phyloP scores from a whole-genome alignment of 2,797 vertebrate genomes.

The Psittacula echo region DNA sequence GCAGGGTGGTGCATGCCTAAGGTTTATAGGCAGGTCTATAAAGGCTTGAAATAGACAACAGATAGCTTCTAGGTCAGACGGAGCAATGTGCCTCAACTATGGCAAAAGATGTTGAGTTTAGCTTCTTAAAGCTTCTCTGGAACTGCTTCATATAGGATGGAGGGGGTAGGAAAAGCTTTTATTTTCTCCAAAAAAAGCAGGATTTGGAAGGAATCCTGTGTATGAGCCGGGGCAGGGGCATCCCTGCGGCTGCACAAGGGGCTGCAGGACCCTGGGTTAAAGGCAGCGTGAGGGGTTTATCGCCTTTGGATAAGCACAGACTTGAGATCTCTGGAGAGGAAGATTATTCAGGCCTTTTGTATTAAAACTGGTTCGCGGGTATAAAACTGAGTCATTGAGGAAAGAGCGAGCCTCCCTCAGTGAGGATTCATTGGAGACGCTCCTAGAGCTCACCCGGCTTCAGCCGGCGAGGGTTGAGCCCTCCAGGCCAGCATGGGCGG shows the following conservation, averaged over 20 bases:
- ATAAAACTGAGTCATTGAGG: background rate
- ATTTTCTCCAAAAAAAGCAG: background rate
- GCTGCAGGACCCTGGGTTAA: background rate
- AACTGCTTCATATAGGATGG: background rate
- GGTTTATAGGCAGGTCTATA: background rate
- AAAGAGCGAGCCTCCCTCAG: too few relatives aligned
- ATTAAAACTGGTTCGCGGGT: background rate
- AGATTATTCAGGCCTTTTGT: accelerated
- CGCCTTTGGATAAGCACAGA: background rate
- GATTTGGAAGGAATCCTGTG: background rate
- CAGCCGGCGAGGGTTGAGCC: background rate
- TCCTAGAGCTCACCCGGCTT: background rate
- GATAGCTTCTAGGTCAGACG: background rate
- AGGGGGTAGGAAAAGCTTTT: background rate
- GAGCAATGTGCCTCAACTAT: background rate
- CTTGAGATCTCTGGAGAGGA: background rate
- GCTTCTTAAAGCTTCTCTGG: background rate
- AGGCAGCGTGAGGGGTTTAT: accelerated
- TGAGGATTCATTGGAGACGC: too few relatives aligned
- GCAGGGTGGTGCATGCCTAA: background rate
- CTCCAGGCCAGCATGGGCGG: background rate
- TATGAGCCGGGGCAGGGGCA: background rate
- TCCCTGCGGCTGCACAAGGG: background rate
- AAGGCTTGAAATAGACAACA: background rate
- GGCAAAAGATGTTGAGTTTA: background rate